These are phyloP conservation scores for Diglossa brunneiventris DNA, from an alignment of 2,113 vertebrate species.

Conservation along the genomic window DNA sequence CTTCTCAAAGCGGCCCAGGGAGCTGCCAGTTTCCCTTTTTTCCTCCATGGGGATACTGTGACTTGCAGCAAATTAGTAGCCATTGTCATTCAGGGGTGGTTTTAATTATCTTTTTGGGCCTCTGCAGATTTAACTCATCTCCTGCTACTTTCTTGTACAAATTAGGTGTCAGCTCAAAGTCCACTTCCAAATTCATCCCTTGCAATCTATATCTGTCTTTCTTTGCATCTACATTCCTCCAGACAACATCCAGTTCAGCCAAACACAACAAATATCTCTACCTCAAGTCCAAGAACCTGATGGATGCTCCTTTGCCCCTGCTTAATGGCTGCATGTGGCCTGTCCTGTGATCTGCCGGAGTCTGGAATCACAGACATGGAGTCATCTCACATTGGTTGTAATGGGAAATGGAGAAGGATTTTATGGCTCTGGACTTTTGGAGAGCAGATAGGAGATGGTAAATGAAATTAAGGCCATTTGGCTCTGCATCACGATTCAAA, in stretches of 20 bases:
- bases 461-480: not conserved
- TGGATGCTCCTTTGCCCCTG: not conserved
- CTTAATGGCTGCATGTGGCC: not conserved
- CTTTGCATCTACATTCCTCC: not conserved
- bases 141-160: not conserved
- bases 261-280: not conserved
- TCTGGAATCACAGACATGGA: not conserved
- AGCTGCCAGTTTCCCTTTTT: not conserved
- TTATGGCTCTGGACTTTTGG: not conserved
- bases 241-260: not conserved
- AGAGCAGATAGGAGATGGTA: not conserved
- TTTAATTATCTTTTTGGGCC: not conserved
- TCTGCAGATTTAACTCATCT: not conserved
- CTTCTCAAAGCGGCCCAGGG: fast-evolving
- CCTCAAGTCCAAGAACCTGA: not conserved
- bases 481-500: not conserved
- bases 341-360: not conserved
- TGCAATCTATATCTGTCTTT: not conserved
- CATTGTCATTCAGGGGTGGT: not conserved
- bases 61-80: not conserved
- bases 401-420: not conserved
- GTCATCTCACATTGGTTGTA: not conserved
- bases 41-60: not conserved
- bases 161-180: not conserved
- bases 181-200: not conserved